Base-by-base conservation (phyloP, 1,140 invertebrate species). In the Polypedilum vanderplanki region DNA sequence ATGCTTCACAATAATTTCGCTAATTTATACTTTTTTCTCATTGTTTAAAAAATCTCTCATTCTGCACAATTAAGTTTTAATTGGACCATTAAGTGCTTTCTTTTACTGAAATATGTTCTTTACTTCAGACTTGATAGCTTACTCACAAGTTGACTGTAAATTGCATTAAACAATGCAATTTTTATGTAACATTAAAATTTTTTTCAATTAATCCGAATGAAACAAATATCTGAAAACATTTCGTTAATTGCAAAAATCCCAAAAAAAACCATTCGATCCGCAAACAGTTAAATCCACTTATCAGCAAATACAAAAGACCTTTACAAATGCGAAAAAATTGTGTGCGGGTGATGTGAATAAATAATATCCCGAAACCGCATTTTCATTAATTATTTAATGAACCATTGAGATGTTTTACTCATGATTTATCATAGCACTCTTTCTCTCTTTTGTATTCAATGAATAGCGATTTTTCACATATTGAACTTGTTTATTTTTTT, bases 371-470 rank as follows among this genome's bases (percentile, higher is more conserved):
- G 24, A 57, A 57, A 57, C 46, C 46, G n/a, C 46, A 57, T 15
- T 57, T 57, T 57, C 46, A 57, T 57, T 57, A 57, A 57, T 57
- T 57, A 57, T 57, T 57, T 57, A 57, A 57, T 57, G 46, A 57
- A n/a, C 10, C 46, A 57, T n/a, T 57, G 46, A 57, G 12, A 57
- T 57, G n/a, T 12, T 57, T 57, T 12, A 57, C 46, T 57, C 10
- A 57, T 57, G 46, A 57, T 57, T 57, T 57, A 57, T 57, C 4
- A n/a, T n/a, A 15, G 46, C 46, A 33, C 5, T 57, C 40, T 15
- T 46, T 8, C 41, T 10, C 10, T 57, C 46, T n/a, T 57, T 12
- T n/a, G 15, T n/a, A n/a, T 3, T n/a, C 12, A 12, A 57, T 57
- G n/a, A 57, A 57, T n/a, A n/a, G 41, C 12, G 46, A 57, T 57